Conservation (phyloP, 2,113 vertebrate species). For the Alethe diademata region DNA sequence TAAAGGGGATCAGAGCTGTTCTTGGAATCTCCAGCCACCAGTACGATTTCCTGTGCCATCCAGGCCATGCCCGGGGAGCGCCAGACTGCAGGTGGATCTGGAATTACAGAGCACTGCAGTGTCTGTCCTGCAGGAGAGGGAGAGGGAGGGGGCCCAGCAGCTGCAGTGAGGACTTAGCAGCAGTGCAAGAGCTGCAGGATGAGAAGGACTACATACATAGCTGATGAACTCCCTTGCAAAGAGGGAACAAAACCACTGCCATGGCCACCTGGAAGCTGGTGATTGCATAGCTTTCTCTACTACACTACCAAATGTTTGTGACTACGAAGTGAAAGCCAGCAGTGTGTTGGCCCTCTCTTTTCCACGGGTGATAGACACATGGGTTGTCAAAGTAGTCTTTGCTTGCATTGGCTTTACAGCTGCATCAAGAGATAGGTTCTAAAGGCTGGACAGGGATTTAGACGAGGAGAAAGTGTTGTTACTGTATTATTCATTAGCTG, state of each 20-base stretch:
- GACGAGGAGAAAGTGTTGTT: background rate
- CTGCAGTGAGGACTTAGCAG: background rate
- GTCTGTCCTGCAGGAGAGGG: background rate
- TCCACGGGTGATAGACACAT: accelerated
- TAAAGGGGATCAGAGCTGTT: background rate
- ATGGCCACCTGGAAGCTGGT: background rate
- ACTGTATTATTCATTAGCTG: background rate
- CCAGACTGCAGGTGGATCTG: background rate
- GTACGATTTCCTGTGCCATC: background rate
- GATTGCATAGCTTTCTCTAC: background rate
- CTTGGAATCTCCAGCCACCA: background rate
- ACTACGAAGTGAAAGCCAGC: background rate
- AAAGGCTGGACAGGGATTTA: background rate
- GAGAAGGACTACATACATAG: background rate
- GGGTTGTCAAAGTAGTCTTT: background rate
- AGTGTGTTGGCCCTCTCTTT: background rate
- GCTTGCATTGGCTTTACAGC: background rate
- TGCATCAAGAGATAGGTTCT: background rate
- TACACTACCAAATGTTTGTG: background rate
- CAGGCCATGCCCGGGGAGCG: background rate
- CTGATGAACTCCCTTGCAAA: background rate
- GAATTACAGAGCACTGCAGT: background rate
- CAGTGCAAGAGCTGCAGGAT: background rate
- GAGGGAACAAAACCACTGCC: background rate
- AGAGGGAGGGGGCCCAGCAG: background rate